Base-by-base conservation (phyloP, 2,113 vertebrate genomes). In the Sula dactylatra region DNA sequence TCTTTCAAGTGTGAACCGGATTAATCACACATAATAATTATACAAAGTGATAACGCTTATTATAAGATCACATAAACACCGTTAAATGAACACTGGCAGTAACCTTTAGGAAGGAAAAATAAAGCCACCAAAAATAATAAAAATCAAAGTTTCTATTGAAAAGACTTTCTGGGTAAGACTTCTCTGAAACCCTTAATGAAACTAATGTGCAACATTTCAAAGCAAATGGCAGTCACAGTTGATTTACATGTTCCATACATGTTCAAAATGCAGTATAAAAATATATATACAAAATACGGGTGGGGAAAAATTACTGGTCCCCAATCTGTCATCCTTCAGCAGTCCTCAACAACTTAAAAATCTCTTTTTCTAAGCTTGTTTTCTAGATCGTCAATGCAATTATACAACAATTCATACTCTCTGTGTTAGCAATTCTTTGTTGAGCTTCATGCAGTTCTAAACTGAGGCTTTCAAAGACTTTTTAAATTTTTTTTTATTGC, bases 1-100 rank as follows among this genome's bases (percentile, higher is more conserved):
- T 86, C 96, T 98, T 98, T 97, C 94, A 84, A 97, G 93, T 97
- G 96, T 92, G 97, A 91, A 95, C 81, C 1, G 92, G 93, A 97
- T 98, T 97, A 97, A 98, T 97, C 97, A 94, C 94, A 97, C 91
- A 83, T 93, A 96, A 97, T 97, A 98, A 98, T 98, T 97, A 97
- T 73, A 78, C 91, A 97, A 98, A 97, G 95, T 96, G 97, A 97
- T 97, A 97, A 96, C 93, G 95, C 93, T 97, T 96, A 97, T 96
- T 97, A 96, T 92, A 92, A 94, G 94, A 98, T 93, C 89, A 97
- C 66, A 94, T 97, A 96, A 92, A 97, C 81, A 97, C 78, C 84
- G 66, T 97, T 98, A 98, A 98, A 97, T 83, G 42, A 96, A 83
- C 88, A 97, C 88, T 98, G 97, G 93, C 96, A 98, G 94, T 95